Evolutionary conservation across 2,113 vertebrate genomes (phyloP).

Genomic region (Redunca redunca): DNA sequence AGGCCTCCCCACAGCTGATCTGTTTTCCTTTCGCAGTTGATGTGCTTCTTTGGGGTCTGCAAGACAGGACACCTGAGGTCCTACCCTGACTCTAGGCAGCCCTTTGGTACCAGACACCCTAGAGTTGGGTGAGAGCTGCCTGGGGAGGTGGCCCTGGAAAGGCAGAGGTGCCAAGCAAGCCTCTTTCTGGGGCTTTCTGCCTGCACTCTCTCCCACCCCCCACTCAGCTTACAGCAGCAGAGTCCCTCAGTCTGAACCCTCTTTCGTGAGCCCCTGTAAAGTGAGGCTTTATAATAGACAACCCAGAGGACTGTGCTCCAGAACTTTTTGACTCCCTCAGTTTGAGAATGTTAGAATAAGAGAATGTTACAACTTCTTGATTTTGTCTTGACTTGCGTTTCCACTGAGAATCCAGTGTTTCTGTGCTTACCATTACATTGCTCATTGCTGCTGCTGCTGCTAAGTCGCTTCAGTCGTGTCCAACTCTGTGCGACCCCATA

Average conservation of each 20-base stretch:
- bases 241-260: background rate
- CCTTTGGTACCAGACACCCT: background rate
- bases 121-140: background rate
- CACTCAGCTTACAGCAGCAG: background rate
- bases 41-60: background rate
- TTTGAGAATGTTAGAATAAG: background rate
- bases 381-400: conserved; percentile 23
- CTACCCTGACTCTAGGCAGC: background rate
- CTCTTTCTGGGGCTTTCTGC: background rate
- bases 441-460: background rate
- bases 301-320: background rate
- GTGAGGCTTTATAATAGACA: background rate
- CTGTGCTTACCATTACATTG: background rate
- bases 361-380: background rate
- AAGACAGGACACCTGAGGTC: background rate
- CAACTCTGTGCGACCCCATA: too few relatives aligned
- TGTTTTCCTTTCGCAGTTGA: background rate
- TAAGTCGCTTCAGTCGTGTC: too few relatives aligned
- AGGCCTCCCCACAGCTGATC: background rate
- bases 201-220: background rate
- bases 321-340: background rate
- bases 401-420: background rate
- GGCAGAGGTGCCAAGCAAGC: background rate
- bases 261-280: background rate
- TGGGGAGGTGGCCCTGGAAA: background rate